Evolutionary conservation across 2,888 invertebrate species (phyloP).

Genomic region (Altica lythri): DNA sequence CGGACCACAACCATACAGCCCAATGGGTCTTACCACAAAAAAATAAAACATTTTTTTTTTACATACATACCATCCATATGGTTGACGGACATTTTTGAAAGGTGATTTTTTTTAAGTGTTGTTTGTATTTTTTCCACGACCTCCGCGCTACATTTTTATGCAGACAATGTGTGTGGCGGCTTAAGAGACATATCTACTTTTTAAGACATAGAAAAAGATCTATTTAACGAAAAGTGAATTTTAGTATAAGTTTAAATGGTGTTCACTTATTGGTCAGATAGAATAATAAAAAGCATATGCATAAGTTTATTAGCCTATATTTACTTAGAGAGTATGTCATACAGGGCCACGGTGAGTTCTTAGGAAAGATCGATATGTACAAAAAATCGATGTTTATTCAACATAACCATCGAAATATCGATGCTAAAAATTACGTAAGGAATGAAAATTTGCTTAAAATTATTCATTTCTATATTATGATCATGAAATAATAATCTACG

Average conservation of each 20-base stretch:
- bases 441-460: no score
- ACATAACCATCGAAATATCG: no score
- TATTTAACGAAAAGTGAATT: conserved; percentile 6
- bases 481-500: no score
- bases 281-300: no score
- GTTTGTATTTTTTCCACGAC: conserved; percentile 13
- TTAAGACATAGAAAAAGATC: no score
- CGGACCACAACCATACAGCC: conserved; percentile 56
- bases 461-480: no score
- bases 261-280: conserved; percentile 29
- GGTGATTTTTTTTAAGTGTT: conserved; percentile 22
- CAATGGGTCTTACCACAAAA: conserved; percentile 47
- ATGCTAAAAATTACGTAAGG: no score
- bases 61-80: conserved; percentile 26
- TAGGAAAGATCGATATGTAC: no score
- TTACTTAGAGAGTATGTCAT: no score
- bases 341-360: no score
- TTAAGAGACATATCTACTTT: conserved; percentile 38
- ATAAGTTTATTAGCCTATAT: no score
- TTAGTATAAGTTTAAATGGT: conserved; percentile 19
- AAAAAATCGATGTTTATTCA: no score
- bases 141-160: conserved; percentile 55
- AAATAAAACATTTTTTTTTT: conserved; percentile 27
- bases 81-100: conserved; percentile 26
- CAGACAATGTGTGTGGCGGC: conserved; percentile 71